Conservation (phyloP, 2,888 invertebrate species). For the Epinotia demarniana region DNA sequence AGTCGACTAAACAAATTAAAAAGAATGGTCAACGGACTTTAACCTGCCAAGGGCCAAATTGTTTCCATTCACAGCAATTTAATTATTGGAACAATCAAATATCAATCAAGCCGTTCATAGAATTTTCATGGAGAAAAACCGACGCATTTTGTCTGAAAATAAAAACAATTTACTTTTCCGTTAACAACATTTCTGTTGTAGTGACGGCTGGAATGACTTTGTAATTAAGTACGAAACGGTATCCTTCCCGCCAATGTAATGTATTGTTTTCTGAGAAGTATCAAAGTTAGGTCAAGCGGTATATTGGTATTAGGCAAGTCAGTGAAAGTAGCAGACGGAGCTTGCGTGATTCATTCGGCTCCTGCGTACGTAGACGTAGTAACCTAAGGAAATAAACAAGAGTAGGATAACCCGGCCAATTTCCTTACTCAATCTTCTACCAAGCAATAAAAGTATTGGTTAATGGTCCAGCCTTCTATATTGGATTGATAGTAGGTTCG, state of each 20-base stretch:
- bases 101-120: background rate
- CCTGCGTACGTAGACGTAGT: conserved; percentile 36
- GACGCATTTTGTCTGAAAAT: conserved; percentile 20
- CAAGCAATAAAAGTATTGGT: conserved; percentile 47
- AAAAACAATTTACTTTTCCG: conserved; percentile 33
- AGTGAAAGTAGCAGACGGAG: conserved; percentile 27
- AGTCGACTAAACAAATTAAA: conserved; percentile 23
- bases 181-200: conserved; percentile 9
- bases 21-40: conserved; percentile 11
- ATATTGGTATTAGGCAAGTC: conserved; percentile 40
- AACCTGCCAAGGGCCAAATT: conserved; percentile 28
- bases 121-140: conserved; percentile 15
- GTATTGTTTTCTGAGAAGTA: conserved; percentile 17
- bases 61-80: conserved; percentile 36
- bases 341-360: conserved; percentile 40
- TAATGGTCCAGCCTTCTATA: conserved; percentile 43
- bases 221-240: conserved; percentile 32
- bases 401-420: conserved; percentile 41
- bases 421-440: conserved; percentile 46
- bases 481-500: conserved; percentile 36
- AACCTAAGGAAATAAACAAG: conserved; percentile 42
- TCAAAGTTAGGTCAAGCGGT: conserved; percentile 33
- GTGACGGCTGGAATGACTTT: conserved; percentile 33
- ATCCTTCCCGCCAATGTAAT: background rate
- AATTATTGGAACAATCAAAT: conserved; percentile 34